A percentile compares a stretch with the other conserved stretches of the same genome.
phyloP scores from a whole-genome alignment of 2,888 invertebrate species.

The Papilio demoleus region DNA sequence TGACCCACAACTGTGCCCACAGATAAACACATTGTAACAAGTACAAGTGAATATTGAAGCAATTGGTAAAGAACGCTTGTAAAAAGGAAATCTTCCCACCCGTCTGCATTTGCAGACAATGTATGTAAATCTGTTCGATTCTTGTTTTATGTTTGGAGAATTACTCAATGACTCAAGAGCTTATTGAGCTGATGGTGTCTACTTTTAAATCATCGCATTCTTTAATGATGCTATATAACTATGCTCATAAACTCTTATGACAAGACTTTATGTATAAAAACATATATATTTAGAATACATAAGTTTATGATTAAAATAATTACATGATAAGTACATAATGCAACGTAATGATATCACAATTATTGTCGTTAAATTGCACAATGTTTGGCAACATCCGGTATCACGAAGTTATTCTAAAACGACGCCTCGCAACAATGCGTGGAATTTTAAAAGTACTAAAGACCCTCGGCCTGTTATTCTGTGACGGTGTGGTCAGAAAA shows the following conservation, averaged over 20 bases:
- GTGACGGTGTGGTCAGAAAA: slow-evolving; percentile 41
- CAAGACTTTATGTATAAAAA: too few species aligned
- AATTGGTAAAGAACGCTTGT: slow-evolving; percentile 35
- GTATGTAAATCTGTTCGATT: slow-evolving; percentile 13
- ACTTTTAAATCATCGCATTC: too few species aligned
- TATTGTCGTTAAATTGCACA: slow-evolving; percentile 24
- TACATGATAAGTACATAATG: slow-evolving; percentile 1
- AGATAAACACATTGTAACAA: background rate
- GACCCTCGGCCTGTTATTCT: slow-evolving; percentile 45
- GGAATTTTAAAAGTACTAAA: slow-evolving; percentile 43
- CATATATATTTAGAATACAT: background rate
- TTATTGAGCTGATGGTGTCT: background rate
- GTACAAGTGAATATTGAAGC: slow-evolving; percentile 12
- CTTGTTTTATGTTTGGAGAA: slow-evolving; percentile 10
- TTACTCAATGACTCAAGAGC: background rate
- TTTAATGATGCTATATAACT: too few species aligned
- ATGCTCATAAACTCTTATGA: too few species aligned
- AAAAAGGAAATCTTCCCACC: slow-evolving; percentile 35
- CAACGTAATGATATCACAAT: background rate
- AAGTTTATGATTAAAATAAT: slow-evolving; percentile 5
- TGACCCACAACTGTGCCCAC: background rate
- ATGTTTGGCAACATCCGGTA: slow-evolving; percentile 24
- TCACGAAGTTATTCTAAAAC: slow-evolving; percentile 20
- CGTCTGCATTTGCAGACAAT: slow-evolving; percentile 29
- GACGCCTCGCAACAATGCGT: slow-evolving; percentile 39